phyloP scores from a whole-genome alignment of 2,113 vertebrate genomes.

The Neotragus pygmaeus region DNA sequence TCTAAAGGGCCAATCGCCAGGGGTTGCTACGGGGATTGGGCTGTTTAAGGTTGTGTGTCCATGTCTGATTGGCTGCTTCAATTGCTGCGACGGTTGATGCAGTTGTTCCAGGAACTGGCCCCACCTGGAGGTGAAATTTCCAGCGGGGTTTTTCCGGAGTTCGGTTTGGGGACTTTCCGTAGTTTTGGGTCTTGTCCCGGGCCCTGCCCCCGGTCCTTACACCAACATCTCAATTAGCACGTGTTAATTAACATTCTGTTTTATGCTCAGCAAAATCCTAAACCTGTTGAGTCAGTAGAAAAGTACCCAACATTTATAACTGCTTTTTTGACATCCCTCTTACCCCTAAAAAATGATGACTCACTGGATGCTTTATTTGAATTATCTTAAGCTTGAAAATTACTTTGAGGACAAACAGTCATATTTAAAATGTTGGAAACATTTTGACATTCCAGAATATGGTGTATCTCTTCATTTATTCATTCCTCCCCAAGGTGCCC shows the following conservation, averaged over 20 bases:
- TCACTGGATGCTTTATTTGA: neutral
- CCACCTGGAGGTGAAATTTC: no score
- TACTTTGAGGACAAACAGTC: neutral
- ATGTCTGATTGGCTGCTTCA: no score
- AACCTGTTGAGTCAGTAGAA: neutral
- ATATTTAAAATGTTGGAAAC: neutral
- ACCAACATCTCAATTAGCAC: neutral
- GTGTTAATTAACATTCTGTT: neutral
- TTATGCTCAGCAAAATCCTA: neutral
- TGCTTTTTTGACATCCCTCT: neutral
- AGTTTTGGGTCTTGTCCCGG: no score
- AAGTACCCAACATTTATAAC: neutral
- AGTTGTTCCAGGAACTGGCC: no score
- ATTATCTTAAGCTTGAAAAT: neutral
- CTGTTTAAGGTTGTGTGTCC: no score
- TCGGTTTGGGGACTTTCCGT: no score
- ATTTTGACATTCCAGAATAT: neutral
- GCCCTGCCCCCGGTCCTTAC: no score
- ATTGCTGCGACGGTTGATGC: no score
- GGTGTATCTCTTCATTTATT: neutral
- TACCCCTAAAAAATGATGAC: neutral
- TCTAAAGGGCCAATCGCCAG: no score
- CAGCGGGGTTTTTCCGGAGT: no score
- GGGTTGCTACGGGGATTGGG: no score
- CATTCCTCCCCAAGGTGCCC: neutral